phyloP scores from a whole-genome alignment of 2,888 invertebrate genomes.

The Leptinotarsa juncta region DNA sequence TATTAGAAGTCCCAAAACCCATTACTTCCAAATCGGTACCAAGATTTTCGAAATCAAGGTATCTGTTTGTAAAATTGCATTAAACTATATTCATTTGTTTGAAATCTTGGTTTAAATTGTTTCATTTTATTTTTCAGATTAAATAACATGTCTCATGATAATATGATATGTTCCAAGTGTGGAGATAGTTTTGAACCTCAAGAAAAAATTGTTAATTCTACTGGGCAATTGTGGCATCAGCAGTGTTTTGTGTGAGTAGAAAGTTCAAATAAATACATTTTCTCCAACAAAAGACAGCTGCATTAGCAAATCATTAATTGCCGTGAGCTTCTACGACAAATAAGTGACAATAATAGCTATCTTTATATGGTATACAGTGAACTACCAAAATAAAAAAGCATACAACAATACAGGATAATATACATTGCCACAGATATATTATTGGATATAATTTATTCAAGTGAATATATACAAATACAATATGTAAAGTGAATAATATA shows the following conservation, averaged over 20 bases:
- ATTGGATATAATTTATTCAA: no score
- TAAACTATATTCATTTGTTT: no score
- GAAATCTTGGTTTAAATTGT: background rate
- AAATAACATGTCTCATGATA: conserved; percentile 84
- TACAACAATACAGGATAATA: no score
- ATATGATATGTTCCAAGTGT: conserved; percentile 95
- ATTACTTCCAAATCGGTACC: conserved; percentile 28
- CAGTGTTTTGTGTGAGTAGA: conserved; percentile 97
- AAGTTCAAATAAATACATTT: background rate
- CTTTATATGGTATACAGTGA: no score
- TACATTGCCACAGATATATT: no score
- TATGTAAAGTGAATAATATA: no score
- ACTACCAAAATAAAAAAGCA: no score
- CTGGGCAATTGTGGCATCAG: conserved; percentile 98
- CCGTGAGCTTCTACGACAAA: no score
- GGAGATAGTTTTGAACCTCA: conserved; percentile 95
- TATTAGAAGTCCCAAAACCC: conserved; percentile 35
- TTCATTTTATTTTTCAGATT: conserved; percentile 60
- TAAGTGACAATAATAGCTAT: no score
- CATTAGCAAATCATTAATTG: no score
- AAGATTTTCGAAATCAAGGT: conserved; percentile 35
- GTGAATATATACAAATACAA: no score
- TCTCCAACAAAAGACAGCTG: no score
- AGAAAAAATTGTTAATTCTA: conserved; percentile 98
- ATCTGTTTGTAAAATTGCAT: background rate